Evolutionary conservation across 2,888 invertebrate species (phyloP), one percentile per base, ranked within the genome.

Genomic region (Hirtodrosophila confusa): DNA sequence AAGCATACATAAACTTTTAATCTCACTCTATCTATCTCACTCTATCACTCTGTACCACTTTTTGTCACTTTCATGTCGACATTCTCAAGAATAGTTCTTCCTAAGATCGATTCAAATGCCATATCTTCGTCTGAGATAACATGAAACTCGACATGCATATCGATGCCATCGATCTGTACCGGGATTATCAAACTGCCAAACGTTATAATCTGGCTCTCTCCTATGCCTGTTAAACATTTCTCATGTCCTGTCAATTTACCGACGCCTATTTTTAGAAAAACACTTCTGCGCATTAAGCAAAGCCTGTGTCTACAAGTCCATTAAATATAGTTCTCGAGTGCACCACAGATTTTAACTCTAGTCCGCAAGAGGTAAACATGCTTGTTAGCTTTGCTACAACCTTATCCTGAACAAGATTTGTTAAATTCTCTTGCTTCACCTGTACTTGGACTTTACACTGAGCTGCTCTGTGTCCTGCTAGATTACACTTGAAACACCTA

Each of bases 111-210:
- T 6, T 48, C 36, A 36, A 36, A 48, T 8, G 23, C 27, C 7
- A 48, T 48, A 23, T 48, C 48, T 12, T 48, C 48, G 11, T 36
- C 48, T 0, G 36, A 10, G 6, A 27, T 24, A 10, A 48, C 36
- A 27, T 48, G 48, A 17, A 48, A 48, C 9, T 37, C 48, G 10
- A 48, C 24, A 6, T 48, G 10, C n/a, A 24, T 36, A 23, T 47
- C 12, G 6, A 47, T 47, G n/a, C 27, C 17, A 24, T 47, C 47
- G 10, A 47, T 47, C 6, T 35, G 4, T 6, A 36, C 36, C 10
- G 23, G 23, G n/a, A 36, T 24, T n/a, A n/a, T 24, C 3, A 47
- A 47, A 7, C 36, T 44, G 2, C 44, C 43, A 27, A 54, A 36
- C 9, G n/a, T 37, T 7, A 37, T n/a, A 9, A 44, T 29, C 10